Evolutionary conservation across 2,113 vertebrate genomes (phyloP), one percentile per base, ranked within the genome.

Genomic region (Columba janthina): DNA sequence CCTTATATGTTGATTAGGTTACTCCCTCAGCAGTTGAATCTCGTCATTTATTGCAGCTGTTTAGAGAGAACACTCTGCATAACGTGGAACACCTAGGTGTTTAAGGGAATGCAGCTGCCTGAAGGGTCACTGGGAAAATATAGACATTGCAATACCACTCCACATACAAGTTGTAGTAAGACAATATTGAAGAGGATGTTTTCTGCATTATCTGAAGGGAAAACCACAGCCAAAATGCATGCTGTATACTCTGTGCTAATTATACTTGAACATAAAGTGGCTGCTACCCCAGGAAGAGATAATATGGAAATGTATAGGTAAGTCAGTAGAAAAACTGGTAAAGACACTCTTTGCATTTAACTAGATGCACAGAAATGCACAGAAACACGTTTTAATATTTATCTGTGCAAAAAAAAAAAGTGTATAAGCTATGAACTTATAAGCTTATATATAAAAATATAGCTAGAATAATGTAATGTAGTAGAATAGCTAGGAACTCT

Each of bases 1-100:
- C 95, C 96, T 96, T 89, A 67, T 85, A 32, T 54, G 78, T 80
- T 96, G 82, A 94, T 94, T 85, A 93, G 67, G 81, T 66, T 85
- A 83, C 81, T 93, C 67, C 56, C 66, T 34, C 58, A 88, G 71
- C 58, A 93, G 85, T 13, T 70, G 78, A 79, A 79, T 91, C 58
- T 94, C 26, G 3, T 85, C 3, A 80, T 54, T 88, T 89, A 61
- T 76, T 54, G 71, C 36, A 38, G 62, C 15, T 29, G 11, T 93
- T 91, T 51, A 54, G 42, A 70, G 62, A 76, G 56, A 81, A n/a
- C 22, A 42, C 40, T 58, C 78, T 88, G 87, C 70, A 91, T 91
- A 89, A 94, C 62, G 46, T 90, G 89, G 46, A 93, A 80, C 71
- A 85, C 66, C 54, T 87, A 93, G 70, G 74, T 83, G 81, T 91